Evolutionary conservation across 2,797 vertebrate species (phyloP).

Genomic region (Sebastes goodei): DNA sequence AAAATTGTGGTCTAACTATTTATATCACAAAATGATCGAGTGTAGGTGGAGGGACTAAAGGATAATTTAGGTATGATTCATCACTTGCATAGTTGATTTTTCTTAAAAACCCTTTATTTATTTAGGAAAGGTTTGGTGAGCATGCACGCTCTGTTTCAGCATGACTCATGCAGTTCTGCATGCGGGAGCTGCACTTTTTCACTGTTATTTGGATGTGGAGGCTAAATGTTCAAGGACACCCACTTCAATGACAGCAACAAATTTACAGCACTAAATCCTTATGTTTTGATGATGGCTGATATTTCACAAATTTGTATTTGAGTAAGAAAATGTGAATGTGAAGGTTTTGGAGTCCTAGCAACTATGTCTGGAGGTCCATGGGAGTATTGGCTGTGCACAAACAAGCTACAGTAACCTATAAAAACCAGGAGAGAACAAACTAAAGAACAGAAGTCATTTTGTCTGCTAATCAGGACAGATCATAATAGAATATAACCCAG

Average conservation of each 20-base stretch:
- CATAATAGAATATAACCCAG: neutral
- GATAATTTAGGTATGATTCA: slow-evolving; percentile 49
- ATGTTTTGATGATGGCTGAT: neutral
- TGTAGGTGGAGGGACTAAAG: slow-evolving; percentile 4
- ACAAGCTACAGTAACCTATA: neutral
- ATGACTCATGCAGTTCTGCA: slow-evolving; percentile 37
- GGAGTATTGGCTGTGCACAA: neutral
- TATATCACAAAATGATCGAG: slow-evolving; percentile 49
- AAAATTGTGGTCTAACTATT: slow-evolving; percentile 50
- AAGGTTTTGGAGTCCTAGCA: neutral
- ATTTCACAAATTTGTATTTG: neutral
- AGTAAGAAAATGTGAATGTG: neutral
- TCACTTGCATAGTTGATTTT: slow-evolving; percentile 40
- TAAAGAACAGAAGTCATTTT: neutral
- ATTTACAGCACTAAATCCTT: neutral
- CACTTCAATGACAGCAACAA: slow-evolving; percentile 1
- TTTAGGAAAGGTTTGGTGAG: slow-evolving; percentile 33
- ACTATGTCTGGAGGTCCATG: neutral
- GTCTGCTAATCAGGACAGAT: neutral
- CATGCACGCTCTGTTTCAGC: slow-evolving; percentile 4
- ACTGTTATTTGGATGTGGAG: neutral
- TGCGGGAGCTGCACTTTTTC: slow-evolving; percentile 10
- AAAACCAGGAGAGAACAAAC: neutral
- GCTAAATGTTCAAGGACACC: slow-evolving; percentile 13
- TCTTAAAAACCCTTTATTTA: slow-evolving; percentile 42